Base-by-base conservation (phyloP, 1,140 invertebrate species). In the Harpegnathos saltator region DNA sequence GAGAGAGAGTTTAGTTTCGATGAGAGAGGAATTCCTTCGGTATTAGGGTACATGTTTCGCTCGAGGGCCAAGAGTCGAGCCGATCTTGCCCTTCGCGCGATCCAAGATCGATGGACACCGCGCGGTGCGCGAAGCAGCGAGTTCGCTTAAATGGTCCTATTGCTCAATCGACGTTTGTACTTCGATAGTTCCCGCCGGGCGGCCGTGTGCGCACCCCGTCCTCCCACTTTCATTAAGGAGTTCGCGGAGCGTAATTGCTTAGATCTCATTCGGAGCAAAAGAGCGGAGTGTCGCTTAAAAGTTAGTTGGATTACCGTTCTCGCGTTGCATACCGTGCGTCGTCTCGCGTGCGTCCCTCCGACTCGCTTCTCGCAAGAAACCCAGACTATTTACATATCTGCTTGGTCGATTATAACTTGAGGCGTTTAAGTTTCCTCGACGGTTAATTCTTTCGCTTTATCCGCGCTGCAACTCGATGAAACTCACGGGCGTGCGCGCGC, bases 241-340 rank as follows among this genome's bases (percentile, higher is more conserved):
- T 62, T 73, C 26, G 5, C 29, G 38, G 56, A 33, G 56, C 58
- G 78, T 74, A 74, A 82, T 82, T 74, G 44, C 69, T 74, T 38
- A 73, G 59, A 62, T 62, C 69, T 58, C 44, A 73, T 74, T 71
- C 38, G 22, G 29, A 72, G 71, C 22, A 61, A 74, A 82, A 74
- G 78, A 74, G 78, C 69, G 69, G 58, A 74, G 75, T 80, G 75
- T 80, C 65, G 50, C 65, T 80, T 80, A 80, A 80, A 71, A 80
- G 52, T 80, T 80, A 71, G 65, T 59, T 56, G 52, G 52, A 71
- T 78, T 78, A 68, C n/a, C 52, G 33, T 80, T 80, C 65, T 80
- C 65, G 58, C 69, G 52, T 71, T 71, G 65, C 65, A 38, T 71
- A 69, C 38, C 54, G 50, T 29, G 63, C 62, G 29, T 19, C 9